These are phyloP conservation scores for Plagiodera versicolora DNA, from an alignment of 2,888 invertebrate species.

Conservation along the genomic window DNA sequence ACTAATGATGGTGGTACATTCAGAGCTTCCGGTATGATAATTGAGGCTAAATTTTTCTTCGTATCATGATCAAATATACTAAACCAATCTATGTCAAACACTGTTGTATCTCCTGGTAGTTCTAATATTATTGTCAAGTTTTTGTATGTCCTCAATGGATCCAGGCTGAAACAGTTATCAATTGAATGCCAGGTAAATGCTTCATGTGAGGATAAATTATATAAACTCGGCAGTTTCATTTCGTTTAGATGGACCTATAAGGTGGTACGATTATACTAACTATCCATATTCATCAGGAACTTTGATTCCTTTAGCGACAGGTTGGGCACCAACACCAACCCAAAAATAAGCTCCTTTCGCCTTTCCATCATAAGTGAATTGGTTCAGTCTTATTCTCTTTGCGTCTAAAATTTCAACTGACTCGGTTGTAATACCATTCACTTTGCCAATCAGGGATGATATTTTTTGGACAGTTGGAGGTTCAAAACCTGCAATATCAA, in stretches of 20 bases:
- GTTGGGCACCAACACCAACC: slow-evolving; percentile 87
- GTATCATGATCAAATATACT: slow-evolving; percentile 74
- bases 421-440: slow-evolving; percentile 71
- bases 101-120: slow-evolving; percentile 79
- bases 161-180: slow-evolving; percentile 62
- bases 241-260: not conserved
- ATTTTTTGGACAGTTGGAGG: slow-evolving; percentile 74
- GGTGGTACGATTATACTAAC: slow-evolving; percentile 62
- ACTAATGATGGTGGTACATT: slow-evolving; percentile 87
- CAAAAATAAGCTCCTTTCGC: slow-evolving; percentile 82
- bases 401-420: slow-evolving; percentile 78
- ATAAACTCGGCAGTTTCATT: too few species aligned
- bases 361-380: slow-evolving; percentile 76
- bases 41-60: slow-evolving; percentile 71
- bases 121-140: slow-evolving; percentile 73
- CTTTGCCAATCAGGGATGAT: slow-evolving; percentile 61
- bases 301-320: slow-evolving; percentile 76
- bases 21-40: slow-evolving; percentile 75
- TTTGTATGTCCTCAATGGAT: slow-evolving; percentile 72
- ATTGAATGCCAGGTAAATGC: too few species aligned
- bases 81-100: slow-evolving; percentile 83
- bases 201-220: too few species aligned
- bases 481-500: slow-evolving; percentile 70
- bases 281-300: slow-evolving; percentile 92
- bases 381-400: slow-evolving; percentile 74